Conservation (phyloP, 2,888 invertebrate genomes). For the Microdon myrmicae region DNA sequence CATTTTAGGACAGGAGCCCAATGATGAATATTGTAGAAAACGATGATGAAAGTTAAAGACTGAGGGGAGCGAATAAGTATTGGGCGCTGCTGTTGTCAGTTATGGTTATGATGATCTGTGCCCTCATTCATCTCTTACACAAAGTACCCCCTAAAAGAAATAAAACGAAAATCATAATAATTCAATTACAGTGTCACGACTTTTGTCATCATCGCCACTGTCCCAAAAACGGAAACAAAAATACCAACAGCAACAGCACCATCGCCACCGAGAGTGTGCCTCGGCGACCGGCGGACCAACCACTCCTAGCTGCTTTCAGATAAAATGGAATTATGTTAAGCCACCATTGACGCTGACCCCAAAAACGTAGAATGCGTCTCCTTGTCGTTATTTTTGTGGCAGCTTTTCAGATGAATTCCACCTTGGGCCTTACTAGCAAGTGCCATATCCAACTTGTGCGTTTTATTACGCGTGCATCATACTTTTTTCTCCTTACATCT, state of each 20-base stretch:
- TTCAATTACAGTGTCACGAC: constrained; percentile 52
- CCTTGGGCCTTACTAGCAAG: constrained; percentile 34
- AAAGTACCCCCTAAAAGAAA: constrained; percentile 19
- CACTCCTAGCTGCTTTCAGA: constrained; percentile 46
- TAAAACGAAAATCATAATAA: constrained; percentile 47
- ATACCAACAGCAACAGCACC: constrained; percentile 27
- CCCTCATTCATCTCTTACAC: constrained; percentile 45
- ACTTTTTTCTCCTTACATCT: constrained; percentile 1
- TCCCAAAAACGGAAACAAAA: constrained; percentile 16
- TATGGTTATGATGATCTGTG: constrained; percentile 41
- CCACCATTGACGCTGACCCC: constrained; percentile 47
- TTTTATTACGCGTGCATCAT: constrained; percentile 5
- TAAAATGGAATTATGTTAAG: constrained; percentile 51
- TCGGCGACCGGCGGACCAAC: constrained; percentile 16
- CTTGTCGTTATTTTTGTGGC: constrained; percentile 12
- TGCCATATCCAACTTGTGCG: constrained; percentile 11
- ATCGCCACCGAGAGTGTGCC: constrained; percentile 19
- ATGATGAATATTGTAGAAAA: constrained; percentile 5
- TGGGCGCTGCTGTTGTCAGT: constrained; percentile 22
- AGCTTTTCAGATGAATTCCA: constrained; percentile 28
- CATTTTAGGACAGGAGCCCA: constrained; percentile 19
- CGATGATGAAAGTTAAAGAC: too few relatives aligned
- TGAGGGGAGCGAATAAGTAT: constrained; percentile 11
- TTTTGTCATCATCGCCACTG: constrained; percentile 45
- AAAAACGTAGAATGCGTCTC: constrained; percentile 38